Evolutionary conservation across 2,113 vertebrate genomes (phyloP).

Genomic region (Struthio camelus): DNA sequence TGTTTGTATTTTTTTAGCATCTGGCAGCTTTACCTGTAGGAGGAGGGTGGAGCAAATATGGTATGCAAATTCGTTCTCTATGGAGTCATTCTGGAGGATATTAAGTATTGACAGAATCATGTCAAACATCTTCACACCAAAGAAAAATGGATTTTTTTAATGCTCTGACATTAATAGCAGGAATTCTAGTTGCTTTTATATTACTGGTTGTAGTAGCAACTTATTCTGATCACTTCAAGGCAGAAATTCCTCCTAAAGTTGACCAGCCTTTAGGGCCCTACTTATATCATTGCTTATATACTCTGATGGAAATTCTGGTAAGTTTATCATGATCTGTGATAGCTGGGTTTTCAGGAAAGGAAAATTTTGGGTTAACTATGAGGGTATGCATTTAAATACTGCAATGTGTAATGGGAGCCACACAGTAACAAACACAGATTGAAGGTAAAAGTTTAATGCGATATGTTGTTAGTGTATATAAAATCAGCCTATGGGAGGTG

Average conservation of each 20-base stretch:
- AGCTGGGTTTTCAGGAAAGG: neutral
- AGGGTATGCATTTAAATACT: neutral
- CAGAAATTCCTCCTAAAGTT: neutral
- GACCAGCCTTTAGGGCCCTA: conserved; percentile 26
- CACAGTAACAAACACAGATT: neutral
- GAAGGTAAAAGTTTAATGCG: neutral
- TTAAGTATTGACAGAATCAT: neutral
- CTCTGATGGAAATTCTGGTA: conserved; percentile 12
- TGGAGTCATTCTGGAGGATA: neutral
- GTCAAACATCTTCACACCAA: neutral
- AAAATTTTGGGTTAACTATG: neutral
- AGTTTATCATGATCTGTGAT: neutral
- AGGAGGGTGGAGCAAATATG: neutral
- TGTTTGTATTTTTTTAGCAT: neutral
- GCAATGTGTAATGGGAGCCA: neutral
- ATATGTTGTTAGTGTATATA: neutral
- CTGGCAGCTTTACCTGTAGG: neutral
- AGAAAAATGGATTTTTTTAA: conserved; percentile 18
- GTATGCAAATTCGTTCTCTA: neutral
- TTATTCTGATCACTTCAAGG: neutral
- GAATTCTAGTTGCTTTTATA: neutral
- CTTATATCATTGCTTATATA: neutral
- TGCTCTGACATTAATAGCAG: neutral
- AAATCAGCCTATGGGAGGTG: neutral
- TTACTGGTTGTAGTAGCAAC: neutral